Evolutionary conservation across 2,797 vertebrate species (phyloP).

Genomic region (Syngnathus rostellatus): DNA sequence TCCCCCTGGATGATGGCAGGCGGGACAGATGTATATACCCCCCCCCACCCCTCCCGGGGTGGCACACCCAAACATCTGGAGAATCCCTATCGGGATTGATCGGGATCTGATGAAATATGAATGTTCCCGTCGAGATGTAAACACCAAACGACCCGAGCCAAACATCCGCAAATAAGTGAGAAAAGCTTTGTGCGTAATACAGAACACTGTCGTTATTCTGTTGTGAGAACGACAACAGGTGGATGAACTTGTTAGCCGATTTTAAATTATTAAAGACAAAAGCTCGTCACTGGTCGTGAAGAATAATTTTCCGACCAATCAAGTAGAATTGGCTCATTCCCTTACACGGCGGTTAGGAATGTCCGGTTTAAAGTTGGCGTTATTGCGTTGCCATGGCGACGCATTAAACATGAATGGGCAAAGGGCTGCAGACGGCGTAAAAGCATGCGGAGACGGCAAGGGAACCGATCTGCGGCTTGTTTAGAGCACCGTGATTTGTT

Average conservation of each 20-base stretch:
- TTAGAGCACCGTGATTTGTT: constrained; percentile 68
- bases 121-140: constrained; percentile 58
- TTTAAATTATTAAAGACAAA: background rate
- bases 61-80: constrained; percentile 66
- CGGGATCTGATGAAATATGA: constrained; percentile 68
- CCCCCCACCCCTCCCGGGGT: constrained; percentile 48
- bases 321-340: background rate
- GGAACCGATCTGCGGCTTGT: constrained; percentile 65
- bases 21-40: constrained; percentile 65
- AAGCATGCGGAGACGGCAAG: constrained; percentile 53
- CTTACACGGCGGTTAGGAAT: background rate
- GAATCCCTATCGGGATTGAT: constrained; percentile 59
- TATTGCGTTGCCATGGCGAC: constrained; percentile 34
- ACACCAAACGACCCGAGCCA: constrained; percentile 60
- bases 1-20: constrained; percentile 31
- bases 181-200: background rate
- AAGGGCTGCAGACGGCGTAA: constrained; percentile 64
- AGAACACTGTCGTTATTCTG: background rate
- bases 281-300: background rate
- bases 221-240: background rate
- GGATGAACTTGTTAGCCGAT: background rate
- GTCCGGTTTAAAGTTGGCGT: background rate
- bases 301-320: background rate
- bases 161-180: background rate
- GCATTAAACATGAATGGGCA: constrained; percentile 73